Conservation (phyloP, 2,888 invertebrate species). For the Cephus spinipes region DNA sequence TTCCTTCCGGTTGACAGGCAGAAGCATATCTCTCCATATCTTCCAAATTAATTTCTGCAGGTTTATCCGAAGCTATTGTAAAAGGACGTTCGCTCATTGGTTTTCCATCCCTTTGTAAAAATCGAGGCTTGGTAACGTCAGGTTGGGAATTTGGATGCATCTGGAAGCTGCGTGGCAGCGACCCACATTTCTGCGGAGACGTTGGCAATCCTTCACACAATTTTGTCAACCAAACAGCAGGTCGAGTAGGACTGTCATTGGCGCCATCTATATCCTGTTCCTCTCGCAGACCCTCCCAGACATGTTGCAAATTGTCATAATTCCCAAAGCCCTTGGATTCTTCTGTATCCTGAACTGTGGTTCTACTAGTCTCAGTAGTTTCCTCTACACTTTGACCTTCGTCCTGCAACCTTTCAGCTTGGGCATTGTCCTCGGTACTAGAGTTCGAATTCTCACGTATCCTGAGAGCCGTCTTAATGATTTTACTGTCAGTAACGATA, state of each 20-base stretch:
- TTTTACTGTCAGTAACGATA: constrained; percentile 55
- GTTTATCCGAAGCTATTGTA: constrained; percentile 79
- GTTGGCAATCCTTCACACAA: constrained; percentile 78
- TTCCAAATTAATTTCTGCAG: constrained; percentile 75
- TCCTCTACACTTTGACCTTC: constrained; percentile 52
- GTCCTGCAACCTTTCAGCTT: constrained; percentile 61
- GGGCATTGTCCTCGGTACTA: constrained; percentile 31
- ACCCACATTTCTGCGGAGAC: constrained; percentile 79
- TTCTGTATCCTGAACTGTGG: constrained; percentile 50
- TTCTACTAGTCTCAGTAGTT: constrained; percentile 12
- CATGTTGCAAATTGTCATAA: constrained; percentile 72
- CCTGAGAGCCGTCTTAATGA: constrained; percentile 54
- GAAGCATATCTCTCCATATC: constrained; percentile 73
- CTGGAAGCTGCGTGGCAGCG: constrained; percentile 83
- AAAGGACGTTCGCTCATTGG: constrained; percentile 76
- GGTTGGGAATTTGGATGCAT: constrained; percentile 71
- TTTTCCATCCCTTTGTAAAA: constrained; percentile 73
- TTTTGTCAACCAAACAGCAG: constrained; percentile 79
- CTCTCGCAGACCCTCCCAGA: constrained; percentile 56
- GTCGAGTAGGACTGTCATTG: constrained; percentile 71
- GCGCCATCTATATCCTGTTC: constrained; percentile 35
- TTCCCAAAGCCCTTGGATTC: constrained; percentile 70
- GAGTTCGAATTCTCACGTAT: constrained; percentile 51
- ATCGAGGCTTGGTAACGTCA: constrained; percentile 64
- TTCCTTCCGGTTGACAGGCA: constrained; percentile 55